Base-by-base conservation (phyloP, 2,888 invertebrate species). In the Nycteola revayana region DNA sequence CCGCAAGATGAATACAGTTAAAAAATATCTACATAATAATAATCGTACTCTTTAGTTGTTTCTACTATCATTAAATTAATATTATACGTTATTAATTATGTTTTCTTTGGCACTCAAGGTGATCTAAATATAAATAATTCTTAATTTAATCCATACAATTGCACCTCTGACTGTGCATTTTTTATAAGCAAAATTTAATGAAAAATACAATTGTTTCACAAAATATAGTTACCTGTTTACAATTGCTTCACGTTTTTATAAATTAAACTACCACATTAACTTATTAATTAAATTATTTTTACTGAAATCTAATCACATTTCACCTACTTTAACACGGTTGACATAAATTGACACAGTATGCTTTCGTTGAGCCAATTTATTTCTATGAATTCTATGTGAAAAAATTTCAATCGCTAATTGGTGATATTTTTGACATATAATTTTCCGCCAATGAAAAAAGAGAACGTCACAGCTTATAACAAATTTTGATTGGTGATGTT, bases 231-330 rank as follows among this genome's bases (percentile, higher is more conserved):
- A 63, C 56, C 56, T 60, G 37, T 31, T 45, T 31, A 36, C 26
- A 41, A 49, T 43, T 39, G 31, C 38, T 50, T 25, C 33, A 35
- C 33, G 34, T 39, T 58, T 30, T 41, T 43, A 48, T 36, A 38
- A 56, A 53, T 32, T 56, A 60, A 56, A 59, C 46, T 41, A 49
- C 51, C 43, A 60, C 65, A 66, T 68, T 70, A 59, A 70, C 63
- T 60, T 63, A 70, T 24, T 57, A 66, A 61, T 60, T 56, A 49
- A 27, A 60, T 44, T 62, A 61, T 49, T 50, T n/a, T 60, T 44
- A 48, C 33, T 40, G 44, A 51, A 54, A 53, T 58, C 42, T 38
- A 49, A 48, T 43, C 42, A 46, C 56, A 53, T 37, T 60, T 43
- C 49, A 49, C 61, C 43, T 47, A 45, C 46, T 54, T 42, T 42